Evolutionary conservation across 2,113 vertebrate species (phyloP), one percentile per base, ranked within the genome.

Genomic region (Myotis yumanensis): DNA sequence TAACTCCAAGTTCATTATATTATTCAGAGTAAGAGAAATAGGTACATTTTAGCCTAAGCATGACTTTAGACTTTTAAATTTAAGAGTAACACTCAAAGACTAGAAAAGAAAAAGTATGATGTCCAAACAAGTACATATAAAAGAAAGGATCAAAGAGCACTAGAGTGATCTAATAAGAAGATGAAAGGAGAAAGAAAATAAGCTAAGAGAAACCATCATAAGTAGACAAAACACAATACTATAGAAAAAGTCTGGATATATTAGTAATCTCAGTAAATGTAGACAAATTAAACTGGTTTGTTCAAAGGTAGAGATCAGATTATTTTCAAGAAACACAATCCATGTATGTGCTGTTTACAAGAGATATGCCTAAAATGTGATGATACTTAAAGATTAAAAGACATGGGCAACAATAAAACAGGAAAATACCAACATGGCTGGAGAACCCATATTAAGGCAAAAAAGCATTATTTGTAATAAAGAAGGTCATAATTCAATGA

Each of bases 301-400:
- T 73, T 86, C 37, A 85, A 91, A 86, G 51, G 32, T 77, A 90
- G 17, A 72, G 37, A 68, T 92, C 25, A 35, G 54, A 40, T 59
- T 91, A 64, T 72, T 73, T 94, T 91, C 77, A 90, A 71, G 73
- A 75, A 91, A 84, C 11, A 84, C 68, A 75, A 85, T 43, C 4
- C 11, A 88, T 59, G 4, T 77, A 28, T 32, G 18, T 71, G 35
- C 30, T 87, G 0, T 71, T 64, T 90, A 64, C 7, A 84, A 86
- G 40, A 86, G 23, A 23, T 52, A 64, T 46, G 54, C 20, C 30
- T 64, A 84, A 96, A 93, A 40, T 3, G 57, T 12, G 11, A 46
- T 75, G 68, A 17, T 75, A 37, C 20, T 69, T 80, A 30, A 84
- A 90, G 15, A 30, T 40, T 28, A 40, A 86, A 94, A 93, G 17